Evolutionary conservation across 1,140 invertebrate species (phyloP).

Genomic region (Vanessa atalanta): DNA sequence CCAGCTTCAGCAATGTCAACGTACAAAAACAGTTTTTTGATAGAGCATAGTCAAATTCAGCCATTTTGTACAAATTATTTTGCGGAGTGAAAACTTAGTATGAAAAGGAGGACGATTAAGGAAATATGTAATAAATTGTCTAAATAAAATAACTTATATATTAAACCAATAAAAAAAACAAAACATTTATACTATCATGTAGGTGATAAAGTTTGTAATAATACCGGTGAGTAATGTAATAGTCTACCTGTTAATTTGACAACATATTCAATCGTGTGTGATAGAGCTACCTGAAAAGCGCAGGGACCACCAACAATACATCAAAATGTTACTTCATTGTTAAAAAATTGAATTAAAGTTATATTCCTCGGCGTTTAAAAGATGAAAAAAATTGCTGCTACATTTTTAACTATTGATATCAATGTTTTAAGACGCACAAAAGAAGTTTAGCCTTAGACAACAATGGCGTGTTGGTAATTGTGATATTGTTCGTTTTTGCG

Average conservation of each 20-base stretch:
- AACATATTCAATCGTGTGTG: conserved; percentile 19
- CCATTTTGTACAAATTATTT: too few relatives aligned
- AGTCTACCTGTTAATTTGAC: conserved; percentile 27
- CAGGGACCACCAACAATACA: conserved; percentile 56
- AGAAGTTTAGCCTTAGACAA: conserved; percentile 36
- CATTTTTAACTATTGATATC: conserved; percentile 38
- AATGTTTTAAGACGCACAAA: conserved; percentile 40
- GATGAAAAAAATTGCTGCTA: conserved; percentile 25
- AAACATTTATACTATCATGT: neutral
- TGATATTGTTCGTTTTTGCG: conserved; percentile 73
- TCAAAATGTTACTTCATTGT: conserved; percentile 61
- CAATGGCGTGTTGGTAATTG: conserved; percentile 49
- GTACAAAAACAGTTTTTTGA: too few relatives aligned
- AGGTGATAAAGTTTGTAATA: neutral
- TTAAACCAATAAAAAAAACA: neutral
- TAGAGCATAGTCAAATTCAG: too few relatives aligned
- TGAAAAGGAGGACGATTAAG: too few relatives aligned
- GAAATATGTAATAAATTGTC: neutral
- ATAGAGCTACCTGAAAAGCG: conserved; percentile 47
- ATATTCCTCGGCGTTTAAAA: conserved; percentile 21
- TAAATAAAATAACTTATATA: neutral
- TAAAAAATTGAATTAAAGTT: conserved; percentile 71
- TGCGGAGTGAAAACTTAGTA: too few relatives aligned
- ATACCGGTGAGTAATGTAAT: neutral
- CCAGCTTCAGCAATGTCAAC: too few relatives aligned